Evolutionary conservation across 1,140 invertebrate species (phyloP).

Genomic region (Solenopsis fugax): DNA sequence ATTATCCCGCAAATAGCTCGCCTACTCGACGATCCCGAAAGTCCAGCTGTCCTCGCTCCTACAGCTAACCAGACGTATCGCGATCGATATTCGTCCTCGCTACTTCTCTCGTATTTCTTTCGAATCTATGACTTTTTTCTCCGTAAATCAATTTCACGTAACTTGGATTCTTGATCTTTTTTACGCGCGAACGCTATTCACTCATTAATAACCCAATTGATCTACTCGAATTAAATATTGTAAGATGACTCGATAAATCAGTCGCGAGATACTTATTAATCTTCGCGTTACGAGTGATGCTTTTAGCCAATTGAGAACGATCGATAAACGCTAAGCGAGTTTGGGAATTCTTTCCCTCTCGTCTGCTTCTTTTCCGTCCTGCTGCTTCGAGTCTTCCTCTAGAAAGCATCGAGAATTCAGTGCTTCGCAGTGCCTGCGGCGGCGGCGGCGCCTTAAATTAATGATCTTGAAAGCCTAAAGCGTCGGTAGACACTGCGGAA

Average conservation of each 20-base stretch:
- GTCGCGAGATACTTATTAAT: conserved; percentile 41
- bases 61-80: conserved; percentile 46
- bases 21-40: conserved; percentile 70
- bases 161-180: neutral
- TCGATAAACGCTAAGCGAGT: conserved; percentile 55
- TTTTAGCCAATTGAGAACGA: conserved; percentile 44
- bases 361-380: conserved; percentile 54
- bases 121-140: conserved; percentile 44
- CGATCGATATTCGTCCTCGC: conserved; percentile 68
- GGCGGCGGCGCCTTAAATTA: conserved; percentile 83
- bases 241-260: conserved; percentile 4
- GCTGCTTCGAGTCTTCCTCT: conserved; percentile 55
- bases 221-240: neutral
- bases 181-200: neutral
- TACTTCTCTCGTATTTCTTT: conserved; percentile 55
- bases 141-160: neutral
- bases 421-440: conserved; percentile 77
- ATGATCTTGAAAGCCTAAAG: conserved; percentile 86
- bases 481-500: conserved; percentile 84
- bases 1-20: conserved; percentile 77
- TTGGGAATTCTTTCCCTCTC: conserved; percentile 62
- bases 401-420: conserved; percentile 76
- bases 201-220: neutral
- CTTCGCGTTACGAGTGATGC: conserved; percentile 14
- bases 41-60: conserved; percentile 67